Percentiles rank a stretch among this genome's conserved stretches.
Conservation (phyloP, 2,113 vertebrate genomes). For the Bothrops jararaca region DNA sequence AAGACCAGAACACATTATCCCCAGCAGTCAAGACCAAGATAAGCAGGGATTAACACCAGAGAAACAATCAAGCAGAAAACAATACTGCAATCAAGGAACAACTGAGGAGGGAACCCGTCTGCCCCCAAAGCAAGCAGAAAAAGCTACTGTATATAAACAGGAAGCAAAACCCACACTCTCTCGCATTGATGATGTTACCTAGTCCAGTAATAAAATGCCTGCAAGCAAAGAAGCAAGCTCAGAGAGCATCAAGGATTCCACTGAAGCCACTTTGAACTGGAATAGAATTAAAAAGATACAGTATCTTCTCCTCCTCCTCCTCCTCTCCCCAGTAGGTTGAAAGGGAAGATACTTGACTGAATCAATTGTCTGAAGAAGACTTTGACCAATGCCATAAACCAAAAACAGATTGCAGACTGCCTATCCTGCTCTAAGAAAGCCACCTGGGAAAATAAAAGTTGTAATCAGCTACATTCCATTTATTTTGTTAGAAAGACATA, state of each 20-base stretch:
- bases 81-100: neutral
- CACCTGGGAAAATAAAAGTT: neutral
- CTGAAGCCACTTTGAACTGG: neutral
- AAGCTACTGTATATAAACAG: neutral
- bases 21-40: neutral
- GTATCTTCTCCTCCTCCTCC: neutral
- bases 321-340: neutral
- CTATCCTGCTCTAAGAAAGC: neutral
- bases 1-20: neutral
- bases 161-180: neutral
- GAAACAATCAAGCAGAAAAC: neutral
- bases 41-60: neutral
- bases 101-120: neutral
- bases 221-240: neutral
- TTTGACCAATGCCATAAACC: neutral
- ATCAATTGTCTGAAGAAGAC: neutral
- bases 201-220: neutral
- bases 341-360: neutral
- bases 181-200: neutral
- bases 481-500: neutral
- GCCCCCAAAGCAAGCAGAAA: neutral
- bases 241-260: neutral
- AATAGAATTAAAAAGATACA: neutral
- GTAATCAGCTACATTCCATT: neutral
- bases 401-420: neutral